A percentile compares a stretch with the other conserved stretches of the same genome.
phyloP scores from a whole-genome alignment of 2,797 vertebrate genomes.

The Orestias chungarensis region DNA sequence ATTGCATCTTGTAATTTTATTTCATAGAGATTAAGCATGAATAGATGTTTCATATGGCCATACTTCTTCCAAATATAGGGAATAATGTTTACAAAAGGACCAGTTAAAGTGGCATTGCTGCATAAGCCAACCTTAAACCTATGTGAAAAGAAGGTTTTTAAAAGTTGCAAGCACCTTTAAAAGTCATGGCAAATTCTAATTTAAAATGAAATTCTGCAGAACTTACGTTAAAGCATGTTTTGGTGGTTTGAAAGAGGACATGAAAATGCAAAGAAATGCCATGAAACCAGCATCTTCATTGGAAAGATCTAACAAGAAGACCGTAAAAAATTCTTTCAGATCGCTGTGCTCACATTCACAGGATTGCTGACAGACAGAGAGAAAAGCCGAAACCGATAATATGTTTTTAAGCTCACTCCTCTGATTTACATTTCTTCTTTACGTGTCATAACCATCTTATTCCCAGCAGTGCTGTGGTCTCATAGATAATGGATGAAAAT shows the following conservation, averaged over 20 bases:
- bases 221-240: constrained; percentile 8
- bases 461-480: constrained; percentile 26
- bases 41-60: not conserved
- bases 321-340: constrained; percentile 24
- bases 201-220: constrained; percentile 13
- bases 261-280: constrained; percentile 17
- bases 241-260: constrained; percentile 2
- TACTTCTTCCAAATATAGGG: not conserved
- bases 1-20: not conserved
- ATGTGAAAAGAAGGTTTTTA: not conserved
- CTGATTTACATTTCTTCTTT: constrained; percentile 43
- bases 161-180: not conserved
- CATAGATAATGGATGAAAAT: constrained; percentile 52
- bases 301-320: constrained; percentile 9
- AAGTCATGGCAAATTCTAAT: not conserved
- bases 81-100: not conserved
- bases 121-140: not conserved
- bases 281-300: constrained; percentile 11
- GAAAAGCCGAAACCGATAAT: constrained; percentile 23
- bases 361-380: constrained; percentile 43
- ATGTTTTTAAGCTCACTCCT: constrained; percentile 28
- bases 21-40: not conserved
- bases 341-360: constrained; percentile 21
- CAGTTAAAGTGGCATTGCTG: not conserved
- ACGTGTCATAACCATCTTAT: constrained; percentile 29